phyloP scores from a whole-genome alignment of 2,888 invertebrate genomes.

The Erebia ligea region DNA sequence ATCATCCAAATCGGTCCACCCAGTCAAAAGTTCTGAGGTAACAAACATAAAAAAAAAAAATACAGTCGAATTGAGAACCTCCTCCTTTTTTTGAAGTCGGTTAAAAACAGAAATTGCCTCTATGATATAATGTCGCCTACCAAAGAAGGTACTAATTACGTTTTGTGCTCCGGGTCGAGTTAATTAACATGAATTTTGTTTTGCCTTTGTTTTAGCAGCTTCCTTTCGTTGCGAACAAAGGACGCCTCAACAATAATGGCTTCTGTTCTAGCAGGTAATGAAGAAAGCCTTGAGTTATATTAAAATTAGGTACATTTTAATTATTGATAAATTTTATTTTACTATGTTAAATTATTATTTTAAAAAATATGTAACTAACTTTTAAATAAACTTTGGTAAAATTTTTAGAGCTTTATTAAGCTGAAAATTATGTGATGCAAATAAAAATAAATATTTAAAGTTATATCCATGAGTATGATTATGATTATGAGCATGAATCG shows the following conservation, averaged over 20 bases:
- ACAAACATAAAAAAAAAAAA: no score
- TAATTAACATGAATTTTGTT: conserved; percentile 41
- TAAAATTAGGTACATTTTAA: background rate
- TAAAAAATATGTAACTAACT: background rate
- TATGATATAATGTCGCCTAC: conserved; percentile 16
- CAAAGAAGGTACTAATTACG: conserved; percentile 27
- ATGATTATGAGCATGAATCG: no score
- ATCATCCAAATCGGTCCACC: no score
- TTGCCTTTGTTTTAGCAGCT: conserved; percentile 35
- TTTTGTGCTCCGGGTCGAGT: conserved; percentile 33
- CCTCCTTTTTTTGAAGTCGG: no score
- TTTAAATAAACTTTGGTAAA: no score
- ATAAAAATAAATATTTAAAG: background rate
- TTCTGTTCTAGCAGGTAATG: conserved; percentile 16
- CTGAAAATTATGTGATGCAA: background rate
- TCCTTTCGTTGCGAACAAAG: conserved; percentile 26
- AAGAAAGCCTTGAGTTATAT: conserved; percentile 6
- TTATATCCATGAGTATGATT: no score
- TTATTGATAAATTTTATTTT: background rate
- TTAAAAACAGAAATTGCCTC: conserved; percentile 9
- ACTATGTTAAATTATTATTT: background rate
- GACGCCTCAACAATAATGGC: conserved; percentile 16
- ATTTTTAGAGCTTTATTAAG: background rate
- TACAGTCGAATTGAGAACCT: no score
- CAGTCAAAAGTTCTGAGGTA: no score